Evolutionary conservation across 1,140 invertebrate genomes (phyloP).

Genomic region (Bombus confusus): DNA sequence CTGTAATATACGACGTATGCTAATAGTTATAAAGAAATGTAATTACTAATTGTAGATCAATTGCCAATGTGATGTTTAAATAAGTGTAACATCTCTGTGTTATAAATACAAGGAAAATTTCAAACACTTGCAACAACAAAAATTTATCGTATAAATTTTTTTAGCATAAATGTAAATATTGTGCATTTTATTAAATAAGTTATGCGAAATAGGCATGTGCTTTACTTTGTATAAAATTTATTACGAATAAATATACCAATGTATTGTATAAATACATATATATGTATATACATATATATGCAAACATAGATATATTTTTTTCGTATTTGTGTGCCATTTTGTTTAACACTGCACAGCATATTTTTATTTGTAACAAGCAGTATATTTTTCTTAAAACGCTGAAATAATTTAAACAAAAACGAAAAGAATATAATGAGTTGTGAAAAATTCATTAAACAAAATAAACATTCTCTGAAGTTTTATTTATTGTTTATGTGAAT

Average conservation of each 20-base stretch:
- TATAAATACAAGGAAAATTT: constrained; percentile 50
- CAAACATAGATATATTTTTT: constrained; percentile 3
- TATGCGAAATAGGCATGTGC: constrained; percentile 60
- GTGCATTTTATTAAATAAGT: constrained; percentile 68
- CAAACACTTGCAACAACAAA: constrained; percentile 14
- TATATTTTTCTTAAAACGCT: neutral
- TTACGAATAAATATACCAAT: constrained; percentile 57
- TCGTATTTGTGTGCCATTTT: constrained; percentile 29
- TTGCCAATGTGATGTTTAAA: constrained; percentile 75
- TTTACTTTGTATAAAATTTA: constrained; percentile 69
- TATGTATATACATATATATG: neutral
- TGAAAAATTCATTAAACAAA: constrained; percentile 12
- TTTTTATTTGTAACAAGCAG: neutral
- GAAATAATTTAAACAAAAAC: neutral
- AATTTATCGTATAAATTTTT: constrained; percentile 58
- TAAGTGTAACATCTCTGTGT: constrained; percentile 61
- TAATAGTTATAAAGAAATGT: constrained; percentile 55
- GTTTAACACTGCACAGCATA: neutral
- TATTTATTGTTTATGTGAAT: constrained; percentile 72
- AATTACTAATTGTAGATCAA: constrained; percentile 66
- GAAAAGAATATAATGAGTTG: neutral
- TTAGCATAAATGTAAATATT: constrained; percentile 71
- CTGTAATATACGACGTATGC: constrained; percentile 67
- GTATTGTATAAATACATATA: constrained; percentile 13
- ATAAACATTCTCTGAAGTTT: constrained; percentile 60